Evolutionary conservation across 2,888 invertebrate species (phyloP).

Genomic region (Polydrusus cervinus): DNA sequence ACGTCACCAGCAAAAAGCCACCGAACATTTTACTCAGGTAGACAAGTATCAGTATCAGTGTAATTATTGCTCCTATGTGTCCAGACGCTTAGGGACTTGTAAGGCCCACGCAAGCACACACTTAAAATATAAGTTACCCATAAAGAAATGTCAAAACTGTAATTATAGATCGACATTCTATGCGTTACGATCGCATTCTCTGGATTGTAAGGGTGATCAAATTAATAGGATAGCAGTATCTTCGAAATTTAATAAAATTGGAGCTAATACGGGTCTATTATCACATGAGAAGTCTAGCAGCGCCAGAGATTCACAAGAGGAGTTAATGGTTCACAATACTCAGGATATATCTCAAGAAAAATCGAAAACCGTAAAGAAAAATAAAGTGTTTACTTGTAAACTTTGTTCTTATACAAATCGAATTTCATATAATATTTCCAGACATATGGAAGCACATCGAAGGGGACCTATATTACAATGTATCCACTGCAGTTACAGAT

Average conservation of each 20-base stretch:
- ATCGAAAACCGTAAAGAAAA: background rate
- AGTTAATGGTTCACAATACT: too few species aligned
- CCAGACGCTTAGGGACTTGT: background rate
- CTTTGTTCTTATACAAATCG: background rate
- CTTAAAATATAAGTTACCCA: background rate
- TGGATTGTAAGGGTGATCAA: background rate
- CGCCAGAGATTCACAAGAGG: too few species aligned
- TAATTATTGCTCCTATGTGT: background rate
- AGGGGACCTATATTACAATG: background rate
- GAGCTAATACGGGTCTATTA: too few species aligned
- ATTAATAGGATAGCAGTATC: too few species aligned
- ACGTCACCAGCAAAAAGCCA: background rate
- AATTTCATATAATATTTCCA: background rate
- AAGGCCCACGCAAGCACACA: background rate
- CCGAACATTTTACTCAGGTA: background rate
- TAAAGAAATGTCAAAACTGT: background rate
- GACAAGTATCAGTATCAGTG: background rate
- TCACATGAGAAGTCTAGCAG: too few species aligned
- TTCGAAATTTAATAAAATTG: too few species aligned
- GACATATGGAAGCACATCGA: background rate
- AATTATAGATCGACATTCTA: background rate
- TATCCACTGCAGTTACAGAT: constrained; percentile 1
- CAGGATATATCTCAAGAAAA: too few species aligned
- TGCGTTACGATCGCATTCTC: background rate
- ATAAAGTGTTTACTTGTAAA: background rate